Conservation (phyloP, 2,797 vertebrate genomes). For the Coracias cyanogaster region DNA sequence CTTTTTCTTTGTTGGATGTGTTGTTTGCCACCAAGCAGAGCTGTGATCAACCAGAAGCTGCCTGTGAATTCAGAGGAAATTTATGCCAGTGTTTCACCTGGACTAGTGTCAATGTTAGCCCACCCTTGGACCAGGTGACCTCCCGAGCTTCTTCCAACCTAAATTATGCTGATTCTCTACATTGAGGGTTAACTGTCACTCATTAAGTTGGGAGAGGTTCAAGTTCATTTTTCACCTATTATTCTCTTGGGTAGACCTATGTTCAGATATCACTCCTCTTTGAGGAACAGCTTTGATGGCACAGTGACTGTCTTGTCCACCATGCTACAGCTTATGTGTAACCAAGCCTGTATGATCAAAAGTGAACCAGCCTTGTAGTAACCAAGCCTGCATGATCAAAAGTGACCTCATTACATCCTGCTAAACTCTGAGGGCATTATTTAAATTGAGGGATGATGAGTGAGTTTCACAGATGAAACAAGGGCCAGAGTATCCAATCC, state of each 20-base stretch:
- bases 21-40: not conserved
- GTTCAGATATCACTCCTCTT: not conserved
- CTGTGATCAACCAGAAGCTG: not conserved
- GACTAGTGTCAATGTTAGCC: not conserved
- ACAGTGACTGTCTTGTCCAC: not conserved
- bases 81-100: not conserved
- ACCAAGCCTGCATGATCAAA: not conserved
- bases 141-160: not conserved
- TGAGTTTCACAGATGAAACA: not conserved
- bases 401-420: not conserved
- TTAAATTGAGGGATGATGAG: not conserved
- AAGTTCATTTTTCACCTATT: not conserved
- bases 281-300: not conserved
- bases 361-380: not conserved
- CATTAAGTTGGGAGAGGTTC: not conserved
- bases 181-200: not conserved
- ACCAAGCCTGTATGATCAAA: not conserved
- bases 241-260: not conserved
- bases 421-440: not conserved
- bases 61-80: not conserved
- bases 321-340: accelerated
- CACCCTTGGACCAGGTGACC: not conserved
- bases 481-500: not conserved
- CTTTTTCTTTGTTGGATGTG: not conserved
- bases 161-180: not conserved